phyloP scores from a whole-genome alignment of 2,888 invertebrate genomes.

The Phortica okadai region DNA sequence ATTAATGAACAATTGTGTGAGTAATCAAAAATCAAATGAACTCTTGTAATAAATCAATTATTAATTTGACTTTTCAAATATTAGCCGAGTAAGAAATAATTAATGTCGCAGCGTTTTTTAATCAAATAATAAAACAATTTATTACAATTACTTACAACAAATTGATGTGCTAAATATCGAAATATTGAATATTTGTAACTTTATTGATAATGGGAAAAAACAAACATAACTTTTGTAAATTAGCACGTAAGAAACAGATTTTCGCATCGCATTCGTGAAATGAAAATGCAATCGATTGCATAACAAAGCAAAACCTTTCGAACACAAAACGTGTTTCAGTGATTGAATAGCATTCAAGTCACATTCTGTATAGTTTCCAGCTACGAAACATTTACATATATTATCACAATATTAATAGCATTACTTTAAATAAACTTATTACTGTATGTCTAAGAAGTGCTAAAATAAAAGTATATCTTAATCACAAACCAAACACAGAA shows the following conservation, averaged over 20 bases:
- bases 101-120: not conserved
- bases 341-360: not conserved
- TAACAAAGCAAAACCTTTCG: not conserved
- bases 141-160: not conserved
- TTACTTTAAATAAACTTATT: conserved; percentile 2
- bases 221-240: not conserved
- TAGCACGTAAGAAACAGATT: not conserved
- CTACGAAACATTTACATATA: conserved; percentile 38
- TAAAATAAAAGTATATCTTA: conserved; percentile 28
- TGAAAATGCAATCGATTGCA: not conserved
- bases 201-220: not conserved
- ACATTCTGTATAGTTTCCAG: not conserved
- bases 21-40: conserved; percentile 7
- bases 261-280: not conserved
- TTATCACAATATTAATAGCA: conserved; percentile 31
- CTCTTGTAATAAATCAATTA: not conserved
- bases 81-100: too few relatives aligned
- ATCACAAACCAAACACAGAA: not conserved
- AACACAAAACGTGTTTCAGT: not conserved
- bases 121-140: conserved; percentile 32
- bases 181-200: not conserved
- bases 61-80: too few relatives aligned
- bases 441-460: conserved; percentile 19
- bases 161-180: not conserved
- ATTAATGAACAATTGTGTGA: conserved; percentile 35